phyloP scores from a whole-genome alignment of 2,797 vertebrate genomes.

The Chloroceryle inda region DNA sequence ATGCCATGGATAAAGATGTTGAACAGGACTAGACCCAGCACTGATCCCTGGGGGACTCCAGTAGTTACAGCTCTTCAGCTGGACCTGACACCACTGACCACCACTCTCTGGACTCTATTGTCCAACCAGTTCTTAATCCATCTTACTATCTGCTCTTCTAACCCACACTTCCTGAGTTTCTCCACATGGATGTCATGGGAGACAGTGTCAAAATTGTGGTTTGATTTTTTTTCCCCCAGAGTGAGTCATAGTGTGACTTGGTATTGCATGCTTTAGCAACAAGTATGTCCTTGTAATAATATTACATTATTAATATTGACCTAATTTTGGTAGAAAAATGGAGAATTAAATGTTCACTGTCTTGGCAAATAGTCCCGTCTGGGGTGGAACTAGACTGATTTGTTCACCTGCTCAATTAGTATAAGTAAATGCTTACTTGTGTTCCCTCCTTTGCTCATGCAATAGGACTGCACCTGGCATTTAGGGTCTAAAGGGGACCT shows the following conservation, averaged over 20 bases:
- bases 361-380: background rate
- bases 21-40: too few relatives aligned
- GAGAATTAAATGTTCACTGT: background rate
- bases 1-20: too few relatives aligned
- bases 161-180: too few relatives aligned
- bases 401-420: background rate
- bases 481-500: background rate
- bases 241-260: background rate
- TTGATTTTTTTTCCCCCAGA: background rate
- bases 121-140: too few relatives aligned
- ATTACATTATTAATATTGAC: background rate
- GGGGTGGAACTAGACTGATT: background rate
- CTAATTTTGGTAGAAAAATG: background rate
- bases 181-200: too few relatives aligned
- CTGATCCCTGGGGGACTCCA: too few relatives aligned
- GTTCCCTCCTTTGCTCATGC: background rate
- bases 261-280: background rate
- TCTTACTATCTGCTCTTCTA: too few relatives aligned
- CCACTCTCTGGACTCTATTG: too few relatives aligned
- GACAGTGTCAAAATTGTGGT: background rate
- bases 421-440: background rate
- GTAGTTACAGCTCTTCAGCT: too few relatives aligned
- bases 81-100: too few relatives aligned
- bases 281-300: background rate
- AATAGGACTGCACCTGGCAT: background rate